Evolutionary conservation across 2,797 vertebrate genomes (phyloP), one percentile per base, ranked within the genome.

Genomic region (Threskiornis aethiopicus): DNA sequence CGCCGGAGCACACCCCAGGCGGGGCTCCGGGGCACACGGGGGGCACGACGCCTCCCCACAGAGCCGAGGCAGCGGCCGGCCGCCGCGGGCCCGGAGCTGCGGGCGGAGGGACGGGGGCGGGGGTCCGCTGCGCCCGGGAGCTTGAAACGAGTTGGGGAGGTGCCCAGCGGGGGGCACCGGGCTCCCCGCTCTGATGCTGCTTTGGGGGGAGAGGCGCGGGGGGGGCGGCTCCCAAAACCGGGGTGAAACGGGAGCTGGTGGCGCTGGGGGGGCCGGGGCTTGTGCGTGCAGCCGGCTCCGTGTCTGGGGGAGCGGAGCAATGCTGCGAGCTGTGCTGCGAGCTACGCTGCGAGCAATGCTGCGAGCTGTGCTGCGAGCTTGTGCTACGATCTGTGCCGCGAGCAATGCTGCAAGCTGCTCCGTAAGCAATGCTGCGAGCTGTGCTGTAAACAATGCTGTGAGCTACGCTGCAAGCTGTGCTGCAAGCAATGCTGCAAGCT

Each of bases 341-440:
- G 49, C 25, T 25, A 7, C 12, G 9, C 25, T 19, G 15, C 14
- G 25, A 51, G 24, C 49, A 8, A 14, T 16, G 26, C 49, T 51
- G 25, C 25, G 25, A 51, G 49, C 24, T 13, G 6, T 17, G 57
- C 24, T 16, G 22, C 14, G 47, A 37, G 91, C 80, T 13, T 13
- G 25, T 29, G 52, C 16, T 12, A 6, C 29, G 55, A n/a, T 84
- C 79, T 11, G 6, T 11, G 49, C 90, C 39, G 84, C 10, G 4
- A 46, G 21, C 26, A 4, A 24, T 2, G 8, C 46, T 49, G 57
- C 5, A 1, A 35, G 55, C 37, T 3, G 4, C 3, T 4, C n/a
- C 11, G 47, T 22, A 22, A 24, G 47, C 47, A 11, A 24, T 8
- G 22, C 47, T 49, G 47, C 22, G 13, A 49, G 49, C 25, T 51